A percentile compares a stretch with the other conserved stretches of the same genome.
Conservation (phyloP, 1,140 invertebrate species). For the Centruroides vittatus region DNA sequence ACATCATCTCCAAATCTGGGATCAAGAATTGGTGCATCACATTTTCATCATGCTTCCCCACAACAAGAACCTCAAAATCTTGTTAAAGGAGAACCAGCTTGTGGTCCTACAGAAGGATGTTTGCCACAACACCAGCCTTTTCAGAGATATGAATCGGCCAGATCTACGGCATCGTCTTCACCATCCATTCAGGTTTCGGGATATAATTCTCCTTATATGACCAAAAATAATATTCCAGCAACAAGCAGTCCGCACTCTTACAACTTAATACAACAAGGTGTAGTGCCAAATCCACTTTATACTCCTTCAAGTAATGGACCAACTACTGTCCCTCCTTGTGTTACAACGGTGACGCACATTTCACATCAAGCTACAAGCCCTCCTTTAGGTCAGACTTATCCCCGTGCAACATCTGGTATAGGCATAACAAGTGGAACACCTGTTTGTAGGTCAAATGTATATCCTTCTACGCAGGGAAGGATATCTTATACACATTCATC, state of each 20-base stretch:
- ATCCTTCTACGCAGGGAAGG: no score
- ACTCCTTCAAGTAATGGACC: not conserved
- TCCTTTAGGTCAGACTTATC: constrained; percentile 59
- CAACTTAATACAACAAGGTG: constrained; percentile 32
- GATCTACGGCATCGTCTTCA: not conserved
- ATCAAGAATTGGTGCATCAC: constrained; percentile 3
- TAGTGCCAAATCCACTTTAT: constrained; percentile 34
- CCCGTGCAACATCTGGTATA: constrained; percentile 37
- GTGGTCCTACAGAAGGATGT: constrained; percentile 19
- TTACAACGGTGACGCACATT: constrained; percentile 42
- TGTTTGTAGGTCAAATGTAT: constrained; percentile 30
- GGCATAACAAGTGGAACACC: constrained; percentile 42
- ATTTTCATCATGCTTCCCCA: constrained; percentile 5
- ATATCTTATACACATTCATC: no score
- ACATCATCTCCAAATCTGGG: constrained; percentile 3
- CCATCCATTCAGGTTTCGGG: not conserved
- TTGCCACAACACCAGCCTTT: not conserved
- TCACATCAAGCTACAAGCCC: constrained; percentile 45
- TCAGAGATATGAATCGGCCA: no score
- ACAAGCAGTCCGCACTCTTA: constrained; percentile 16
- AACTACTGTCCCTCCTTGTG: not conserved
- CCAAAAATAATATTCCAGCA: constrained; percentile 11
- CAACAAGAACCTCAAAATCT: constrained; percentile 18
- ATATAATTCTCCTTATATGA: not conserved
- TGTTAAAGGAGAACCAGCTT: constrained; percentile 19